phyloP scores from a whole-genome alignment of 2,113 vertebrate species.

The Microtus ochrogaster region DNA sequence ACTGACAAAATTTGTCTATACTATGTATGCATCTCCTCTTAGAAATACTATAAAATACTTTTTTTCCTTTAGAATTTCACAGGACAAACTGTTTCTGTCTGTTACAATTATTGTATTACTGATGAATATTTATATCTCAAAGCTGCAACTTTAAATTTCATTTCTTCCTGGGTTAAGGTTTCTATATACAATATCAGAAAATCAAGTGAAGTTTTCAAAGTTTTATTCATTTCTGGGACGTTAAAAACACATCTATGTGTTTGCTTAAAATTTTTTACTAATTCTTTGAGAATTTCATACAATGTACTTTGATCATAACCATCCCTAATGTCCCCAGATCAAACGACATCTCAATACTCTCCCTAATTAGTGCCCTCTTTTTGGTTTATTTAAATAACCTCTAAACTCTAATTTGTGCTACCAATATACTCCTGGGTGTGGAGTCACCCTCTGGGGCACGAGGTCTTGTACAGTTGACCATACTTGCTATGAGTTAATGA shows the following conservation, averaged over 20 bases:
- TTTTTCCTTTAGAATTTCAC: not conserved
- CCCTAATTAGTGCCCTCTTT: not conserved
- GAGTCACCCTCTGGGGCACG: too few relatives aligned
- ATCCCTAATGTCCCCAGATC: not conserved
- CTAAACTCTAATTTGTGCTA: not conserved
- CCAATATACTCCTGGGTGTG: not conserved
- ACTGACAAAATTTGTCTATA: not conserved
- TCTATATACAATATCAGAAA: not conserved
- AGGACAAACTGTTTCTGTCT: not conserved
- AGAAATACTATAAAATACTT: not conserved
- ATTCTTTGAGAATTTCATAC: not conserved
- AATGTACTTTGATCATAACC: not conserved
- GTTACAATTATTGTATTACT: not conserved
- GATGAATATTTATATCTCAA: not conserved
- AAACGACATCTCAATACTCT: not conserved
- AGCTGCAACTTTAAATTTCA: not conserved
- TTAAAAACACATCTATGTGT: not conserved
- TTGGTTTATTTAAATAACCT: not conserved
- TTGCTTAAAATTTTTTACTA: not conserved
- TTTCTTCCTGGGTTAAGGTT: not conserved
- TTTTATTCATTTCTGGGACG: not conserved
- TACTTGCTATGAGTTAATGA: not conserved
- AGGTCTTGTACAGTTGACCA: not conserved
- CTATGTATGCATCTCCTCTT: not conserved
- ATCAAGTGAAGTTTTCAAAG: not conserved